phyloP scores from a whole-genome alignment of 2,797 vertebrate genomes.

The Xenopus petersii region DNA sequence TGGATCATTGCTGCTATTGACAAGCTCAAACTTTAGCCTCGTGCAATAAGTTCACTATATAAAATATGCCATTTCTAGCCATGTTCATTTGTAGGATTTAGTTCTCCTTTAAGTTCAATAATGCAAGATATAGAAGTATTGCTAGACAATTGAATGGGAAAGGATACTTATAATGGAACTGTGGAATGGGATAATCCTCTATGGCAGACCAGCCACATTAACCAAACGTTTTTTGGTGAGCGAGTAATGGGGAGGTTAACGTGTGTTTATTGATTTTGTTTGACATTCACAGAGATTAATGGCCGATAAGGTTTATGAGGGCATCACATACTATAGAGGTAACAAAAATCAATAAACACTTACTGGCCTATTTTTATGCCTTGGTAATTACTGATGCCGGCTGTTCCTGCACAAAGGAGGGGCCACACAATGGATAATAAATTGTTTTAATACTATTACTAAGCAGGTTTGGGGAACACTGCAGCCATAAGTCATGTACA shows the following conservation, averaged over 20 bases:
- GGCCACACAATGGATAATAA: background rate
- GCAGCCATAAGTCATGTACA: background rate
- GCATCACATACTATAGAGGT: slow-evolving; percentile 27
- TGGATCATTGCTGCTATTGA: no score
- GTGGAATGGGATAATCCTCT: no score
- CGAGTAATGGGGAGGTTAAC: background rate
- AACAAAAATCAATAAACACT: slow-evolving; percentile 24
- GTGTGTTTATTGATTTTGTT: slow-evolving; percentile 21
- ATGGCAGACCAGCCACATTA: no score
- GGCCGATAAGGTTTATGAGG: slow-evolving; percentile 42
- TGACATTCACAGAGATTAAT: slow-evolving; percentile 26
- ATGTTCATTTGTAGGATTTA: no score
- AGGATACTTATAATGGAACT: no score
- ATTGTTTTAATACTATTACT: slow-evolving; percentile 1
- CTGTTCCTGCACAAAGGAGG: background rate
- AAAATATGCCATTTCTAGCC: no score
- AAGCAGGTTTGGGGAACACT: background rate
- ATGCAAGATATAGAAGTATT: no score
- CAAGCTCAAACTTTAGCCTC: no score
- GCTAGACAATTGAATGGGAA: no score
- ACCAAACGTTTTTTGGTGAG: background rate
- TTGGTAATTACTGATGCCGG: slow-evolving; percentile 21
- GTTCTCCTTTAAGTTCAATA: no score
- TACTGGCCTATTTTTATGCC: slow-evolving; percentile 25
- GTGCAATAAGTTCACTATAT: no score